These are phyloP conservation scores for Vulpes vulpes DNA, from an alignment of 2,113 vertebrate species.

Conservation along the genomic window DNA sequence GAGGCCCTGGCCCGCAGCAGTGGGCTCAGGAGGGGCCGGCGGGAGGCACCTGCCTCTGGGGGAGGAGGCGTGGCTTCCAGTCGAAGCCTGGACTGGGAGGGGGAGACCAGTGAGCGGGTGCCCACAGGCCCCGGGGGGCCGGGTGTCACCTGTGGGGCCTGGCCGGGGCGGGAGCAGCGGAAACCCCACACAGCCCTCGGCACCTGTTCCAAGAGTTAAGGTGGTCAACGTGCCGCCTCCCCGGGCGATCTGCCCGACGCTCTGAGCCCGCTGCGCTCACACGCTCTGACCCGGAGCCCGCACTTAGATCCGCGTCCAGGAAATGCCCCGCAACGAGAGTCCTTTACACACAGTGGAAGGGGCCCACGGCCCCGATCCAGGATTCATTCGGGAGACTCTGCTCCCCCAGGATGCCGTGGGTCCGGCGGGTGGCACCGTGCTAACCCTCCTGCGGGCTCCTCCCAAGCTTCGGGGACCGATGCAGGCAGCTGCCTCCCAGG, in stretches of 20 bases:
- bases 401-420: neutral
- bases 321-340: neutral
- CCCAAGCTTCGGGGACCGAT: accelerated
- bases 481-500: neutral
- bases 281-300: neutral
- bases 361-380: too few species aligned
- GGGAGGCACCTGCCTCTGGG: accelerated
- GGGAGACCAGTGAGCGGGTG: accelerated
- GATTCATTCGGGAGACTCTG: neutral
- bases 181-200: neutral
- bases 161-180: neutral
- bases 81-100: neutral
- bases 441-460: neutral
- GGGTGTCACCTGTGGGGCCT: neutral
- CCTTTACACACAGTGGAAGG: accelerated
- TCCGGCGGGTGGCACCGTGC: accelerated
- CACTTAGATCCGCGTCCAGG: neutral
- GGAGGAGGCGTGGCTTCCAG: neutral
- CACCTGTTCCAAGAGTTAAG: neutral
- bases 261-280: too few species aligned
- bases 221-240: neutral
- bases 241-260: too few species aligned
- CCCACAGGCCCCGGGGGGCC: accelerated
- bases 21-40: too few species aligned
- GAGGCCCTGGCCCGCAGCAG: neutral